phyloP scores from a whole-genome alignment of 2,888 invertebrate species.

The Coenonympha arcania region DNA sequence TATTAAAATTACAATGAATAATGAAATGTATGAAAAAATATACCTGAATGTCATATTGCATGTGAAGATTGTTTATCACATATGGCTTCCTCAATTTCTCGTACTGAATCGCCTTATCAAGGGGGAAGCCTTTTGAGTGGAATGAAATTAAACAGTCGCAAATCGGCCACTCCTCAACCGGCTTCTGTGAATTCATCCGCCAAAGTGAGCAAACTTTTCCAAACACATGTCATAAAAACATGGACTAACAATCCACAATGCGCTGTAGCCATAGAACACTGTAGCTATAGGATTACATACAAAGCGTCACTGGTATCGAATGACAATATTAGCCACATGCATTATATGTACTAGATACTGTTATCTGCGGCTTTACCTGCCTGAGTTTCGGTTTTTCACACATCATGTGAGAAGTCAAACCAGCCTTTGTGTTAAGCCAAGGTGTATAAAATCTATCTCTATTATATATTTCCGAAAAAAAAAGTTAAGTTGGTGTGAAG shows the following conservation, averaged over 20 bases:
- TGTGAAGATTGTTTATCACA: conserved; percentile 97
- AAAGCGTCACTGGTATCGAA: conserved; percentile 5
- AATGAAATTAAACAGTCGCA: conserved; percentile 99
- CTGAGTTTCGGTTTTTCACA: too few relatives aligned
- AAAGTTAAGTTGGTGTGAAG: too few relatives aligned
- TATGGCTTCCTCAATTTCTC: conserved; percentile 94
- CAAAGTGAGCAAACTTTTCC: conserved; percentile 6
- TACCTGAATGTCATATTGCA: conserved; percentile 98
- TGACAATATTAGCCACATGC: conserved; percentile 1
- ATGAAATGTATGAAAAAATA: neutral
- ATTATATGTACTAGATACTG: too few relatives aligned
- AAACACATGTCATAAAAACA: neutral
- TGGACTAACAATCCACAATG: conserved; percentile 2
- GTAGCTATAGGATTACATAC: too few relatives aligned
- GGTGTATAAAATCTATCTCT: too few relatives aligned
- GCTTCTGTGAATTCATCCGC: conserved; percentile 75
- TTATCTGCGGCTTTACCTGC: too few relatives aligned
- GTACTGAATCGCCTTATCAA: conserved; percentile 98
- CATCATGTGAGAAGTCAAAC: too few relatives aligned
- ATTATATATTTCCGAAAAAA: too few relatives aligned
- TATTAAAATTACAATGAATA: neutral
- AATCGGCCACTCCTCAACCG: conserved; percentile 97
- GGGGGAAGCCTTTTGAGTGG: conserved; percentile 98
- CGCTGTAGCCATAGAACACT: too few relatives aligned
- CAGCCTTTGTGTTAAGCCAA: too few relatives aligned